Conservation (phyloP, 64 coral and sea anemone species). For the Acropora tenuis region DNA sequence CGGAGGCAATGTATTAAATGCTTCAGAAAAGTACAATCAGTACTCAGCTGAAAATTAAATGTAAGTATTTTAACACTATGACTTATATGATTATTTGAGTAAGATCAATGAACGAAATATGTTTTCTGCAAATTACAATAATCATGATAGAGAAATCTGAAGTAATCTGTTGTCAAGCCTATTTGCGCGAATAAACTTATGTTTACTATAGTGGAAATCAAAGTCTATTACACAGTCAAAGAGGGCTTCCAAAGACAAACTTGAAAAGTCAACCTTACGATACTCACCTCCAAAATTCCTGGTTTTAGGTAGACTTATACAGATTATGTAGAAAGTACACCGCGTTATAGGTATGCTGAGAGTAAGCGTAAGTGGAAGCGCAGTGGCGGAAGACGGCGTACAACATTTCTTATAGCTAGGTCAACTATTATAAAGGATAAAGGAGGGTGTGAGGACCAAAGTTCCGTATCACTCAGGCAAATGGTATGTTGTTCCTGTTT, state of each 20-base stretch:
- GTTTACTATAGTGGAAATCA: no score
- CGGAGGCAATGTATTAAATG: not conserved
- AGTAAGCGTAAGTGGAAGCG: not conserved
- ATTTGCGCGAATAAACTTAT: not conserved
- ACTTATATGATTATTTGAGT: constrained; percentile 6
- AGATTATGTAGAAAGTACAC: no score
- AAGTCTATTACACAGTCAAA: no score
- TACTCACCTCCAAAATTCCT: not conserved
- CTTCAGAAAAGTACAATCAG: not conserved
- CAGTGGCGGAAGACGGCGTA: no score
- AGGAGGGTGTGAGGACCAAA: no score
- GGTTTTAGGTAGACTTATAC: not conserved
- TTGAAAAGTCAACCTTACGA: not conserved
- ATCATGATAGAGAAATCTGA: not conserved
- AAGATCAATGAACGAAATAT: not conserved
- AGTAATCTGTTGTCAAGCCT: constrained; percentile 5
- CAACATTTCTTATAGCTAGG: no score
- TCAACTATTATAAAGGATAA: no score
- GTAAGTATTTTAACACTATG: not conserved
- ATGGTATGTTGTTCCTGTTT: no score
- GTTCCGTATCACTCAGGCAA: not conserved
- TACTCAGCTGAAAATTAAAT: not conserved
- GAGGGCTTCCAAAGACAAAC: not conserved
- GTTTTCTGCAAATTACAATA: not conserved
- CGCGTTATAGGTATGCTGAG: not conserved